These are phyloP conservation scores for Bradynema listronoti DNA, from an alignment of 1,140 invertebrate species.

Conservation along the genomic window DNA sequence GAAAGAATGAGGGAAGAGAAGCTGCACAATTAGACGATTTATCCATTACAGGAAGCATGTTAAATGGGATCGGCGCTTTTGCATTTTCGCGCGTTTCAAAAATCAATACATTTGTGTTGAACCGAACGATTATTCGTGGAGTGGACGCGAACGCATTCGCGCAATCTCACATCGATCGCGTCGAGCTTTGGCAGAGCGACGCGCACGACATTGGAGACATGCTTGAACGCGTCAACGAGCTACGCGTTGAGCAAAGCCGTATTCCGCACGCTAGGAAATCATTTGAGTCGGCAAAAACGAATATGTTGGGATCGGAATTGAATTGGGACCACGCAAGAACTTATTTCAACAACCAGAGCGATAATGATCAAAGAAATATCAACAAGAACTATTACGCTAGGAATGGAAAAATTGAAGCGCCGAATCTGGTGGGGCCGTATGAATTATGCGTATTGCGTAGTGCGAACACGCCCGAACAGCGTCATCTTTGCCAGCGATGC, in stretches of 20 bases:
- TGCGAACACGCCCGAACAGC: too few relatives aligned
- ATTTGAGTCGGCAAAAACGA: background rate
- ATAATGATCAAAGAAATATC: too few relatives aligned
- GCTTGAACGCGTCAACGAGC: background rate
- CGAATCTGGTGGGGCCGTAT: too few relatives aligned
- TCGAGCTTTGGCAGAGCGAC: conserved; percentile 14
- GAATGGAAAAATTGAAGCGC: too few relatives aligned
- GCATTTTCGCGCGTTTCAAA: conserved; percentile 1
- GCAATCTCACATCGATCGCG: conserved; percentile 14
- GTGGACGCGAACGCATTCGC: conserved; percentile 18
- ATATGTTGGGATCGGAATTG: background rate
- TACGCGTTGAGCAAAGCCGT: background rate
- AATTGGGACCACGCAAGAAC: background rate
- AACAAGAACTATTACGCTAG: too few relatives aligned
- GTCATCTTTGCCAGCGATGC: too few relatives aligned
- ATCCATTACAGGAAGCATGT: conserved; percentile 8
- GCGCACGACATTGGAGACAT: conserved; percentile 12
- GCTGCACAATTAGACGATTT: conserved; percentile 15
- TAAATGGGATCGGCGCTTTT: conserved; percentile 17
- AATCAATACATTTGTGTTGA: conserved; percentile 13
- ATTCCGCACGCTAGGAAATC: background rate
- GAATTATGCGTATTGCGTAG: too few relatives aligned
- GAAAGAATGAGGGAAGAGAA: background rate
- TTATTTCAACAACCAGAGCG: background rate
- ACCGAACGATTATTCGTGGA: conserved; percentile 9